These are phyloP conservation scores for Boulengeromyrus knoepffleri DNA, from an alignment of 2,113 vertebrate genomes.

Conservation along the genomic window DNA sequence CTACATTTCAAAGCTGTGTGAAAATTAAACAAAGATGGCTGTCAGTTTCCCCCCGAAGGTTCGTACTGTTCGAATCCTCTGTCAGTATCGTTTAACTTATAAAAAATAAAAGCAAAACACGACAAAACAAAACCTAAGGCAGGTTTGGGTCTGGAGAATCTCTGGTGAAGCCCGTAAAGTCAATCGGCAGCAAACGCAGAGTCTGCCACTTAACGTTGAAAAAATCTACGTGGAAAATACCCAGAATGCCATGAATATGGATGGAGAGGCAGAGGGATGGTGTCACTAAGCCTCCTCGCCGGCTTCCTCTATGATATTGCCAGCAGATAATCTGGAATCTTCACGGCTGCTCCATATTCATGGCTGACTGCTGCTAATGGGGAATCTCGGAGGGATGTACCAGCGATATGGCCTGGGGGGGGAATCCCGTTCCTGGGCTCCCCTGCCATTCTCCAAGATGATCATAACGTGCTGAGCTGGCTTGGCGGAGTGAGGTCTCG, in stretches of 20 bases:
- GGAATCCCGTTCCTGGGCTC: background rate
- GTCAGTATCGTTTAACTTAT: background rate
- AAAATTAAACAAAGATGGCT: slow-evolving; percentile 17
- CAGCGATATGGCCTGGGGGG: background rate
- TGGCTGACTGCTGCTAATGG: background rate
- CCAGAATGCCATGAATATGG: background rate
- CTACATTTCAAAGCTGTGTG: background rate
- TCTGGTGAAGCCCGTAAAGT: background rate
- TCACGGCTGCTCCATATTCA: slow-evolving; percentile 15
- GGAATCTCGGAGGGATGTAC: background rate
- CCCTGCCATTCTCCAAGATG: background rate
- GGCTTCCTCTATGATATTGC: background rate
- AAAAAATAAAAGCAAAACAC: background rate
- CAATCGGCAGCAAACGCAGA: background rate
- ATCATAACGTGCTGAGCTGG: background rate
- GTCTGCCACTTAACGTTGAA: background rate
- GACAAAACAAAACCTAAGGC: background rate
- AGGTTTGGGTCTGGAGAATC: background rate
- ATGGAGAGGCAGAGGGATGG: background rate
- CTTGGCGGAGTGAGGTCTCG: background rate
- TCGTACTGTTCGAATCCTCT: slow-evolving; percentile 1
- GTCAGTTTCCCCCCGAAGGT: background rate
- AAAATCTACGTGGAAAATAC: slow-evolving; percentile 1
- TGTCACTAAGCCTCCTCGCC: background rate
- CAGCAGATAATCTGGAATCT: slow-evolving; percentile 16